phyloP scores from a whole-genome alignment of 1,140 invertebrate genomes.

The Elymnias hypermnestra region DNA sequence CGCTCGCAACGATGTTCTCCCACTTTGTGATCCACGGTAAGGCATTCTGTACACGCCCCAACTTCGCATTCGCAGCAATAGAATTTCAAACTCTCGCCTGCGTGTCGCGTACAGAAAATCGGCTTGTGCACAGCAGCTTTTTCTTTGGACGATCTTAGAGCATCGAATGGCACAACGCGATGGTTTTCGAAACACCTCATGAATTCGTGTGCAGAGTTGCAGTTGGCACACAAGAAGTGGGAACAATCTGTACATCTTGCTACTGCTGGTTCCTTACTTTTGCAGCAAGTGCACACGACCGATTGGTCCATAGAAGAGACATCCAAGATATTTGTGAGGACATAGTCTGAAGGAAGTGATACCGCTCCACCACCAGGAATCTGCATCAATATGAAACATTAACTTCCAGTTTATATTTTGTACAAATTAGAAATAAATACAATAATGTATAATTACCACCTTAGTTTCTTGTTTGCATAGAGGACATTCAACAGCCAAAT shows the following conservation, averaged over 20 bases:
- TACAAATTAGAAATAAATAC: too few relatives aligned
- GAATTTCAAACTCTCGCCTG: slow-evolving; percentile 86
- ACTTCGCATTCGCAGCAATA: slow-evolving; percentile 90
- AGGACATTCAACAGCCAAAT: slow-evolving; percentile 81
- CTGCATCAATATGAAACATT: slow-evolving; percentile 39
- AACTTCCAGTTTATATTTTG: slow-evolving; percentile 11
- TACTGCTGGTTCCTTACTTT: slow-evolving; percentile 91
- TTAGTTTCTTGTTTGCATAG: slow-evolving; percentile 90
- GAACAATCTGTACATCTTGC: slow-evolving; percentile 95
- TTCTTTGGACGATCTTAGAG: slow-evolving; percentile 86
- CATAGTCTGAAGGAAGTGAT: slow-evolving; percentile 88
- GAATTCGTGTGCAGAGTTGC: slow-evolving; percentile 94
- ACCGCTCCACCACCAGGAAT: slow-evolving; percentile 83
- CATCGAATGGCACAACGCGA: slow-evolving; percentile 90
- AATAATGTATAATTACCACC: slow-evolving; percentile 72
- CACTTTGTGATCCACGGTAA: slow-evolving; percentile 86
- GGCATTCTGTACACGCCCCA: slow-evolving; percentile 89
- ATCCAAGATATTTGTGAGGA: slow-evolving; percentile 90
- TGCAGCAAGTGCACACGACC: slow-evolving; percentile 91
- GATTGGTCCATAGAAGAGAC: slow-evolving; percentile 87
- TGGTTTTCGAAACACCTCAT: slow-evolving; percentile 97
- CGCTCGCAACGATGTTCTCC: slow-evolving; percentile 88
- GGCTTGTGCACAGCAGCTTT: slow-evolving; percentile 88
- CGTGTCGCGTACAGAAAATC: slow-evolving; percentile 86
- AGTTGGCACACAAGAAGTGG: slow-evolving; percentile 94